Conservation (phyloP, 2,888 invertebrate species). For the Drosophila multiciliata region DNA sequence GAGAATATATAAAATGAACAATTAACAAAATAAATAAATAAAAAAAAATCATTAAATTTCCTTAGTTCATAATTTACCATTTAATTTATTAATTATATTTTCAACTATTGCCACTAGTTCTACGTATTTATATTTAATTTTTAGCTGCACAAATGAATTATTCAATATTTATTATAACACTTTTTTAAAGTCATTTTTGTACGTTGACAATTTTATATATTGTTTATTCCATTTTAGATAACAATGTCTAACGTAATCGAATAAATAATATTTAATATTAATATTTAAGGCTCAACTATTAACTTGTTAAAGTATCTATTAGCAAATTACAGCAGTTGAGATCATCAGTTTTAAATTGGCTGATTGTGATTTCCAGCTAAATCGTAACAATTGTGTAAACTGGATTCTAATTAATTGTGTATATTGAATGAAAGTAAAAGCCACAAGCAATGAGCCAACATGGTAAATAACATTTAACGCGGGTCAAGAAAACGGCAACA, state of each 20-base stretch:
- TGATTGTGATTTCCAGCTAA: slow-evolving; percentile 11
- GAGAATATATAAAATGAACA: background rate
- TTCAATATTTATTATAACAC: background rate
- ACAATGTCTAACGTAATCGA: background rate
- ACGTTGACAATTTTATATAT: too few species aligned
- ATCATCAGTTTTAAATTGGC: slow-evolving; percentile 11
- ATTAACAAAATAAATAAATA: background rate
- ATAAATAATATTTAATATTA: background rate
- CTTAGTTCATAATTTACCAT: too few species aligned
- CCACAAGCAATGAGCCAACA: slow-evolving; percentile 25
- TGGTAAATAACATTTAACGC: slow-evolving; percentile 17
- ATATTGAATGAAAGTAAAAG: slow-evolving; percentile 67
- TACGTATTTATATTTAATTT: too few species aligned
- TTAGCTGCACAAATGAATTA: background rate
- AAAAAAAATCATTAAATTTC: too few species aligned
- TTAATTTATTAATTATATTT: too few species aligned
- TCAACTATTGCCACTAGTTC: too few species aligned
- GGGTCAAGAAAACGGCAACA: slow-evolving; percentile 49
- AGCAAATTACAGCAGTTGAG: slow-evolving; percentile 20
- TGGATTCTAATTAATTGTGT: slow-evolving; percentile 37
- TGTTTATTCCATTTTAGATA: background rate
- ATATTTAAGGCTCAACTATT: background rate
- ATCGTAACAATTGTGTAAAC: slow-evolving; percentile 15
- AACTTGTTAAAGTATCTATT: background rate
- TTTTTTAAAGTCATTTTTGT: background rate